These are phyloP conservation scores for Drosophila silvestris DNA, from an alignment of 2,888 invertebrate species.

Conservation along the genomic window DNA sequence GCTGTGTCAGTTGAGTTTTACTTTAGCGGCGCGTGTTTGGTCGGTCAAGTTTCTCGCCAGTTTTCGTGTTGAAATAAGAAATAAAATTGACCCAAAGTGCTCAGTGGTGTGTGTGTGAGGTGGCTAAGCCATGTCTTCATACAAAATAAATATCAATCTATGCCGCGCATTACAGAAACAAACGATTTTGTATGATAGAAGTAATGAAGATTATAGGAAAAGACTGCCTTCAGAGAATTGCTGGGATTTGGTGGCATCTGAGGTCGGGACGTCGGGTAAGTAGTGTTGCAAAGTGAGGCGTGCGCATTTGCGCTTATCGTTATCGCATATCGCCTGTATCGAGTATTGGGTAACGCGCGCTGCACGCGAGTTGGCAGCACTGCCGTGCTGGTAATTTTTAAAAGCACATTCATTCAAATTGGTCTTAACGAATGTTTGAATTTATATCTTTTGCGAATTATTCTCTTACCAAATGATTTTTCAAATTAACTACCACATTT, in stretches of 20 bases:
- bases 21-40: constrained; percentile 55
- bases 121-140: constrained; percentile 34
- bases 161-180: constrained; percentile 68
- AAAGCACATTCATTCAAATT: constrained; percentile 10
- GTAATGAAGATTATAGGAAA: constrained; percentile 55
- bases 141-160: constrained; percentile 50
- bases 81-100: constrained; percentile 28
- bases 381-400: neutral
- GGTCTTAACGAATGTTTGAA: constrained; percentile 10
- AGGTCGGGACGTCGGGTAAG: constrained; percentile 68
- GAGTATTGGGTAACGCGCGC: constrained; percentile 1
- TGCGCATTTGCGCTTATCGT: constrained; percentile 54
- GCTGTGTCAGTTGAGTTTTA: constrained; percentile 50
- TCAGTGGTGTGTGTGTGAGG: constrained; percentile 23
- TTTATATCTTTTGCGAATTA: neutral
- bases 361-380: constrained; percentile 42
- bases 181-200: constrained; percentile 71
- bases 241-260: constrained; percentile 66
- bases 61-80: constrained; percentile 40
- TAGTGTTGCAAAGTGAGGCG: constrained; percentile 63
- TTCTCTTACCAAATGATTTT: neutral
- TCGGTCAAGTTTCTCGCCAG: constrained; percentile 54
- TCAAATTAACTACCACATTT: neutral
- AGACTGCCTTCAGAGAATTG: constrained; percentile 58
- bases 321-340: constrained; percentile 36